Evolutionary conservation across 2,113 vertebrate species (phyloP).

Genomic region (Varanus komodoensis): DNA sequence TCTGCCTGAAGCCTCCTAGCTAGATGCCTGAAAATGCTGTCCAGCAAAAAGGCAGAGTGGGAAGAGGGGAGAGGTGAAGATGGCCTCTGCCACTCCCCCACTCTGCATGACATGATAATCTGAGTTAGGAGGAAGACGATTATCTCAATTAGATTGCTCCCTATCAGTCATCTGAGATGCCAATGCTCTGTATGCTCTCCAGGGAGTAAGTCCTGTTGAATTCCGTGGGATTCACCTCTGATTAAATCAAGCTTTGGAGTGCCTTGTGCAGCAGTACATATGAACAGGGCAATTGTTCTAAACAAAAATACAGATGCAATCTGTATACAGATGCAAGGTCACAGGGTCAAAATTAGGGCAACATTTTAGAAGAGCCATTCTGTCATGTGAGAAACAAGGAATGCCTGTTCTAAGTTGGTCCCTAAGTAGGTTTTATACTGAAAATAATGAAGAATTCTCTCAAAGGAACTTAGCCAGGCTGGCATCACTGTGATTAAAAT

Average conservation of each 20-base stretch:
- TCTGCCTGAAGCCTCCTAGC: too few relatives aligned
- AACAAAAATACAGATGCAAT: background rate
- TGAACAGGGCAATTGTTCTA: background rate
- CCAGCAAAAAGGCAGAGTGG: too few relatives aligned
- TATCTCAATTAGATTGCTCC: too few relatives aligned
- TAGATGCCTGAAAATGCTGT: too few relatives aligned
- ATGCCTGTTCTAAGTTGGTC: background rate
- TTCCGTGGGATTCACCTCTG: background rate
- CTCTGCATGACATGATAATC: too few relatives aligned
- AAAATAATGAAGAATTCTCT: background rate
- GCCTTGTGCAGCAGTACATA: background rate
- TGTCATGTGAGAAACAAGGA: background rate
- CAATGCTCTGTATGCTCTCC: background rate
- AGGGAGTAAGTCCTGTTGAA: background rate
- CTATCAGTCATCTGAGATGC: background rate
- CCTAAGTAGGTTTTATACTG: background rate
- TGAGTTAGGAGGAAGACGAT: too few relatives aligned
- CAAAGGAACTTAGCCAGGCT: background rate
- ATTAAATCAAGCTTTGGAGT: background rate
- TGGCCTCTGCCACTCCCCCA: too few relatives aligned
- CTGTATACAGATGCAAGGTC: background rate
- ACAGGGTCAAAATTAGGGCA: background rate
- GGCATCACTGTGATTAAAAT: background rate
- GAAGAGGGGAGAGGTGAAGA: too few relatives aligned
- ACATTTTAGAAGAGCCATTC: background rate